Conservation (phyloP, 2,888 invertebrate genomes). For the Lucinisca nassula region DNA sequence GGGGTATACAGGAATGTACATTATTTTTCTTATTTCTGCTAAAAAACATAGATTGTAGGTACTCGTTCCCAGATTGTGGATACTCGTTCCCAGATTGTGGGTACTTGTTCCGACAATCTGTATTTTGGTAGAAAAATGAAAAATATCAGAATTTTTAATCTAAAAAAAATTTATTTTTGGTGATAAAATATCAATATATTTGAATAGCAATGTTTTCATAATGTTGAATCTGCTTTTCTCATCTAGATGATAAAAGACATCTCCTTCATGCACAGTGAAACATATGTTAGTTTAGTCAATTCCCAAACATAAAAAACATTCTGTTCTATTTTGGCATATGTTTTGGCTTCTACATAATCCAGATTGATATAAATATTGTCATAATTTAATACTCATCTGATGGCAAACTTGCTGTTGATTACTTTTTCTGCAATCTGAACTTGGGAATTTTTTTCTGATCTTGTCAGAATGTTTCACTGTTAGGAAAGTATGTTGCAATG, state of each 20-base stretch:
- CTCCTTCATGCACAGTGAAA: neutral
- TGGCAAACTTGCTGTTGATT: neutral
- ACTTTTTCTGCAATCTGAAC: neutral
- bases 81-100: no score
- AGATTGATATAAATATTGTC: neutral
- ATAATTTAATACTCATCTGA: neutral
- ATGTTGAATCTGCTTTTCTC: constrained; percentile 3
- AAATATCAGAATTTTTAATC: no score
- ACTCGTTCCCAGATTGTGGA: neutral
- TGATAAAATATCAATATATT: no score
- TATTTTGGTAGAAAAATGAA: no score
- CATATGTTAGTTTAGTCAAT: neutral
- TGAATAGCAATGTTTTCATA: no score
- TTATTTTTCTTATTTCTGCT: no score
- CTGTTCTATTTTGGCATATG: neutral
- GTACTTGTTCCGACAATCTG: no score
- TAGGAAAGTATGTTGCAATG: no score
- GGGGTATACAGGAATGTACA: no score
- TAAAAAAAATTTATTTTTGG: no score
- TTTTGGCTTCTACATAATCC: neutral
- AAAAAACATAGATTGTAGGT: no score
- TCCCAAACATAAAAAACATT: neutral
- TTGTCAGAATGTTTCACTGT: no score
- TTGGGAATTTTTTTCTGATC: neutral
- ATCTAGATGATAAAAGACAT: neutral